Evolutionary conservation across 2,888 invertebrate genomes (phyloP), one percentile per base, ranked within the genome.

Genomic region (Rotaria sp.): DNA sequence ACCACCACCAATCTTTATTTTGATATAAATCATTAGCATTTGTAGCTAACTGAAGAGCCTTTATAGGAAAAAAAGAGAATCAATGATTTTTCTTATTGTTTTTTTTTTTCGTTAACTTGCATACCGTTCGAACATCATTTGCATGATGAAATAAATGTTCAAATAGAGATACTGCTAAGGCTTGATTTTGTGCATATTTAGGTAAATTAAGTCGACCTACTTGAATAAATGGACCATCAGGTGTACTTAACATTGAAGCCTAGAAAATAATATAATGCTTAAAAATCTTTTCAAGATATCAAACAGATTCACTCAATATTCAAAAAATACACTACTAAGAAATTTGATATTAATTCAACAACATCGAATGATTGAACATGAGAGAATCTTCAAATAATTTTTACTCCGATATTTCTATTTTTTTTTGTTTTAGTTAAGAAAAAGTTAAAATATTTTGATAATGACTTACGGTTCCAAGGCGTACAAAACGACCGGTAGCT

Each of bases 71-170:
- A 1, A n/a, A 80, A n/a, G 13, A 24, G 5, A 26, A 26, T 26
- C 4, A 7, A 8, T 1, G 10, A 15, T 1, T 41, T 26, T 38
- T 45, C 11, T 21, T 38, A 5, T 75, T 38, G 18, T 2, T 57
- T n/a, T n/a, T 3, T 3, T 2, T 24, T 57, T n/a, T 21, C 24
- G 21, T 45, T 24, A 10, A n/a, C 45, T n/a, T 18, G 18, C 45
- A 26, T n/a, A 80, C 80, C 45, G 67, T 94, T 90, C 94, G 93
- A 0, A 95, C 93, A 91, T 98, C 96, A 88, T 96, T 95, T 92
- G 98, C 97, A 90, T 96, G 96, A 91, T 97, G 96, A 91, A 94
- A 97, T 30, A 99, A 94, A 90, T 97, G 98, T 91, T 98, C 96
- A 92, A 98, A 99, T 5, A 99, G 92, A 0, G 96, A 94, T 92